These are phyloP conservation scores for Epirrhoe alternata DNA, from an alignment of 2,888 invertebrate genomes.

Conservation along the genomic window DNA sequence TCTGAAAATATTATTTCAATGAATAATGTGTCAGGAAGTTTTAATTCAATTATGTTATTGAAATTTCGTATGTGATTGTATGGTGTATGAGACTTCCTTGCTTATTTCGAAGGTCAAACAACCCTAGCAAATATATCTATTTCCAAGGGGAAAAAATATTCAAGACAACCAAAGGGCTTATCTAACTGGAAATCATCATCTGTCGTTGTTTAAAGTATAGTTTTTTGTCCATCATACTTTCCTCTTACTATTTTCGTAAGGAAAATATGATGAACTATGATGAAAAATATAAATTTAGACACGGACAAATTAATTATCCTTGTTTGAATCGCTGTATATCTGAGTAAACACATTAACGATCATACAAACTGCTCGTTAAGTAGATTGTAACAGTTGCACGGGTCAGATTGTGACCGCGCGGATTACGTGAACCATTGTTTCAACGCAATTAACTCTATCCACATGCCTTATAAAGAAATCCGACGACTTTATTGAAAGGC, in stretches of 20 bases:
- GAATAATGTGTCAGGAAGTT: not conserved
- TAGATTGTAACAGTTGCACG: constrained; percentile 36
- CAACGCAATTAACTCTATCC: constrained; percentile 54
- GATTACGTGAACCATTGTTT: constrained; percentile 62
- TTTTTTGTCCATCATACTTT: not conserved
- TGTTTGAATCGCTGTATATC: not conserved
- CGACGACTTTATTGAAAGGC: constrained; percentile 47
- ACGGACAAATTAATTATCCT: not conserved
- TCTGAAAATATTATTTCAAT: no score
- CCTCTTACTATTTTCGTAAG: not conserved
- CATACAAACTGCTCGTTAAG: constrained; percentile 20
- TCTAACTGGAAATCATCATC: no score
- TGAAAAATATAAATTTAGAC: no score
- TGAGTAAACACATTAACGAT: constrained; percentile 15
- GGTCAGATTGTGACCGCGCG: constrained; percentile 51
- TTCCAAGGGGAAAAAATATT: not conserved
- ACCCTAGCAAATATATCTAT: not conserved
- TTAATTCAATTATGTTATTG: not conserved
- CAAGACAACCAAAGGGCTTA: no score
- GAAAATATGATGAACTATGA: no score
- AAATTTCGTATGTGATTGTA: not conserved
- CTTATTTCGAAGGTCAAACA: not conserved
- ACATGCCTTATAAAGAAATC: constrained; percentile 55
- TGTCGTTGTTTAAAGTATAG: not conserved
- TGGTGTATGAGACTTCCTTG: not conserved